These are phyloP conservation scores for Micoletzkya japonica DNA, from an alignment of 2,888 invertebrate genomes.

Conservation along the genomic window DNA sequence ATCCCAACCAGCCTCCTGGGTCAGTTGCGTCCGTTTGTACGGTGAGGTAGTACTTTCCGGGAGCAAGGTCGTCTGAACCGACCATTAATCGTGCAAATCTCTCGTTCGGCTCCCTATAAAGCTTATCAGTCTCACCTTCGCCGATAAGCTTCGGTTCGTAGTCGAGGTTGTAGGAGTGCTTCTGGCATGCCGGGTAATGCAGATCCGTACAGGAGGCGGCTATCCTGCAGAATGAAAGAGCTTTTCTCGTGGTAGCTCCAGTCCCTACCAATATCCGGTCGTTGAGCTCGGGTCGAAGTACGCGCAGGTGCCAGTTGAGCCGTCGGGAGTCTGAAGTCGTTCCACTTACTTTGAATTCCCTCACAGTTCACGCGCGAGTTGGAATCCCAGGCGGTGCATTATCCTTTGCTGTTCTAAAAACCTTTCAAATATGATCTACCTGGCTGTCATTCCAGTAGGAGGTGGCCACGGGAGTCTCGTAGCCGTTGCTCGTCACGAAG, in stretches of 20 bases:
- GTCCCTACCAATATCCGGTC: slow-evolving; percentile 20
- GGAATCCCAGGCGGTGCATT: too few species aligned
- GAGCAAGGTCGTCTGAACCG: slow-evolving; percentile 24
- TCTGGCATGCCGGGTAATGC: slow-evolving; percentile 41
- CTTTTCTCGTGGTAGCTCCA: background rate
- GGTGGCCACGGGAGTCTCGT: too few species aligned
- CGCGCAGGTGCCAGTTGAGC: slow-evolving; percentile 9
- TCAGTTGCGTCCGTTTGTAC: slow-evolving; percentile 7
- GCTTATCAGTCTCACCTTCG: slow-evolving; percentile 28
- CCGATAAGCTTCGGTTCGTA: slow-evolving; percentile 38
- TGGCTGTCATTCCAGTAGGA: slow-evolving; percentile 18
- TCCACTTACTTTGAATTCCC: too few species aligned
- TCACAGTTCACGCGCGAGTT: too few species aligned
- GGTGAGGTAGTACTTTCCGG: slow-evolving; percentile 23
- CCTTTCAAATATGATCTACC: too few species aligned
- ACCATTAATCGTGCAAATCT: too few species aligned
- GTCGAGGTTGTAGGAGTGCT: slow-evolving; percentile 43
- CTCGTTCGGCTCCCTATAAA: too few species aligned
- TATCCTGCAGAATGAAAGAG: slow-evolving; percentile 1
- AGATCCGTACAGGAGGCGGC: background rate
- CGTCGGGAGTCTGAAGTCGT: background rate
- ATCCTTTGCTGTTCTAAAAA: too few species aligned
- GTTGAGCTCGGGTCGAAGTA: background rate
- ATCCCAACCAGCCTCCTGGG: slow-evolving; percentile 23
- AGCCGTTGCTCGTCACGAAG: too few species aligned